Base-by-base conservation (phyloP, 2,888 invertebrate genomes). In the Dasysyrphus tricinctus region DNA sequence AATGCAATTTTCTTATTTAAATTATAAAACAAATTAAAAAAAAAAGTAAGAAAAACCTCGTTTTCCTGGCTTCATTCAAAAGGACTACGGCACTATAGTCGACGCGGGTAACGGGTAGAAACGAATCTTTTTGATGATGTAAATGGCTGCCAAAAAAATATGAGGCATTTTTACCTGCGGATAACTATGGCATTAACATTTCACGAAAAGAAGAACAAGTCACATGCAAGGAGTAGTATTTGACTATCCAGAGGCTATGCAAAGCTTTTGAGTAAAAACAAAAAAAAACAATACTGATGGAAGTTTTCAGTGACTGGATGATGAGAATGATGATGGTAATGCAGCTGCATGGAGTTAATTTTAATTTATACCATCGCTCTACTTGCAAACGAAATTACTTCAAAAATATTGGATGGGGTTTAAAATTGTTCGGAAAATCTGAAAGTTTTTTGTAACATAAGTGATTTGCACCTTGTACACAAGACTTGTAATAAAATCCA, bases 1-100 rank as follows among this genome's bases (percentile, higher is more conserved):
- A 61, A 81, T 76, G 56, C 63, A 81, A 76, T 76, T 76, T 81
- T 81, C 80, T 70, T 81, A 76, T 76, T 76, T 76, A 81, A 81
- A 81, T 76, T 57, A 57, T 39, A 11, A n/a, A 24, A 61, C 29
- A 16, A 70, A 61, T 34, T n/a, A 44, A 39, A 29, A 8, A 6
- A n/a, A 2, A 3, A 70, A 39, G 14, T n/a, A 16, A 14, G 47
- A 5, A 67, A 24, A 63, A 47, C n/a, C 14, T 16, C 47, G 47
- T 47, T 65, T 49, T 14, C 14, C 24, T 11, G 19, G 7, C 29
- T 34, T 47, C 34, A 12, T 65, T 65, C 16, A 12, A 39, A 39
- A n/a, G 5, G 51, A 6, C 8, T n/a, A 24, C 42, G 19, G n/a
- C 19, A 14, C 2, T 42, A 42, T 39, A 19, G 51, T 14, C 54